These are phyloP conservation scores for Mythimna loreyi DNA, from an alignment of 2,888 invertebrate species.

Conservation along the genomic window DNA sequence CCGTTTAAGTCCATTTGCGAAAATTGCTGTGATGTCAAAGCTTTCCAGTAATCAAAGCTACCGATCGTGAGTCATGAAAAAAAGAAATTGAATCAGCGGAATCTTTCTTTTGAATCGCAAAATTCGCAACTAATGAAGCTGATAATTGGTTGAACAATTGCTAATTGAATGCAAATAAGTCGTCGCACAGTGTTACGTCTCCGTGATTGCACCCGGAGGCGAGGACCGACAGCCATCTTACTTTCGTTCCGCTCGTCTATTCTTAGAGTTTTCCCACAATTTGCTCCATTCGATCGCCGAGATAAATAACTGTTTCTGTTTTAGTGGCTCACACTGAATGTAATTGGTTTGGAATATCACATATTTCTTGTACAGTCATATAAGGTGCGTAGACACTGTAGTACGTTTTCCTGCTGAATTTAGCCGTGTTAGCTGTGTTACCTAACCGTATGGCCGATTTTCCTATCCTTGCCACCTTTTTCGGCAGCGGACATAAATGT, in stretches of 20 bases:
- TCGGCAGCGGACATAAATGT: conserved; percentile 40
- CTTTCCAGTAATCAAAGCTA: conserved; percentile 8
- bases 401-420: conserved; percentile 10
- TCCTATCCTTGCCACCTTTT: conserved; percentile 28
- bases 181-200: conserved; percentile 50
- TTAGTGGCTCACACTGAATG: conserved; percentile 42
- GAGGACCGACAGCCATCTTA: conserved; percentile 70
- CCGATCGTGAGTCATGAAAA: not conserved
- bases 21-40: not conserved
- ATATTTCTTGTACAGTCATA: conserved; percentile 24
- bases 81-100: conserved; percentile 22
- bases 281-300: conserved; percentile 74
- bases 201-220: conserved; percentile 66
- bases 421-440: not conserved
- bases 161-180: conserved; percentile 58
- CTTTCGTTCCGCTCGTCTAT: conserved; percentile 84
- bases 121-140: conserved; percentile 34
- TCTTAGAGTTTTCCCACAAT: conserved; percentile 84
- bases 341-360: conserved; percentile 43
- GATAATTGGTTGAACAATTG: conserved; percentile 49
- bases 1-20: not conserved
- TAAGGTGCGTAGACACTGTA: conserved; percentile 4
- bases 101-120: conserved; percentile 26
- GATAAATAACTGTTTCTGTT: conserved; percentile 67
- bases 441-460: conserved; percentile 9